phyloP scores from a whole-genome alignment of 2,113 vertebrate species.

The Oplegnathus fasciatus region DNA sequence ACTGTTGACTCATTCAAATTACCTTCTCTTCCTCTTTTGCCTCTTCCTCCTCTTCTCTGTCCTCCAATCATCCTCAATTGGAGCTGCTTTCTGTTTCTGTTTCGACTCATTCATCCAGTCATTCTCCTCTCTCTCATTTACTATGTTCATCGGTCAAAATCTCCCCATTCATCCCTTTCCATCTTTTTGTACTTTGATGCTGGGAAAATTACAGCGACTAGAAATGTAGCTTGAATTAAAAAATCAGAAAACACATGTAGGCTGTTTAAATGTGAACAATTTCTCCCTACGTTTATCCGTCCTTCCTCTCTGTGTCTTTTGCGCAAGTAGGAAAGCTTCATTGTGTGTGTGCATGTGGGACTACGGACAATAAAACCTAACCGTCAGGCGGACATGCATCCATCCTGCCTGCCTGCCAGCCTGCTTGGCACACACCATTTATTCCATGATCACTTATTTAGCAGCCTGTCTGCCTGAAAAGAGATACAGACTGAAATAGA shows the following conservation, averaged over 20 bases:
- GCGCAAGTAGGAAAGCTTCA: background rate
- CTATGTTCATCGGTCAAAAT: background rate
- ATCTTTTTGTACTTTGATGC: background rate
- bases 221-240: background rate
- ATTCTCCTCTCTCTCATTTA: background rate
- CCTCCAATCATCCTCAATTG: conserved; percentile 2
- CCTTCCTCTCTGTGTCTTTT: background rate
- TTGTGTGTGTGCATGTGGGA: conserved; percentile 1
- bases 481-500: background rate
- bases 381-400: conserved; percentile 37
- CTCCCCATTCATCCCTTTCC: background rate
- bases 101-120: background rate
- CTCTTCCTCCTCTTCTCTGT: background rate
- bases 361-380: conserved; percentile 10
- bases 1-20: conserved; percentile 22
- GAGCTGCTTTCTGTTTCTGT: background rate
- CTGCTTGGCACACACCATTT: conserved; percentile 52
- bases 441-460: conserved; percentile 67
- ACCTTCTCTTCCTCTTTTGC: background rate
- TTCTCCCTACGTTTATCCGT: background rate
- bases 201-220: background rate
- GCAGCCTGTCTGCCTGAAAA: conserved; percentile 28
- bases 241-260: background rate
- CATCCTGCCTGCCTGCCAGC: conserved; percentile 24
- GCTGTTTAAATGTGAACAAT: background rate